Percentiles rank a stretch among this genome's conserved stretches.
These are phyloP conservation scores for Eciton burchellii DNA, from an alignment of 1,140 invertebrate species.

Conservation along the genomic window DNA sequence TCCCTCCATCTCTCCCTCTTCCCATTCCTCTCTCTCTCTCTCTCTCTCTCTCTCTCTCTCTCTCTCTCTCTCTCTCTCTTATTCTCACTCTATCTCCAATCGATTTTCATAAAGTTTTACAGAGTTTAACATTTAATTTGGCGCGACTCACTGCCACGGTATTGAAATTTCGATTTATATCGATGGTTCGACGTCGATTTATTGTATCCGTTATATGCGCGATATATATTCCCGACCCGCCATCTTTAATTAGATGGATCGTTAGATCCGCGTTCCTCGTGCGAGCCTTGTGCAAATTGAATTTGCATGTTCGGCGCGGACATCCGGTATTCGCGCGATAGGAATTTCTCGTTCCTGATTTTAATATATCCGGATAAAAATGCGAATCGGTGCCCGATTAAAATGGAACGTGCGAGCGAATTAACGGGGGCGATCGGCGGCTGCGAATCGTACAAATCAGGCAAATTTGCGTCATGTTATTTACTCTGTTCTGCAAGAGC, in stretches of 20 bases:
- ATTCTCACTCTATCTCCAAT: too few species aligned
- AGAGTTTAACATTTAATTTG: conserved; percentile 27
- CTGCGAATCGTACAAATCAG: not conserved
- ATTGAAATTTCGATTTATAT: not conserved
- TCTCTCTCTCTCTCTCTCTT: too few species aligned
- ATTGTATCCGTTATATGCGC: not conserved
- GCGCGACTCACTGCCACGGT: not conserved
- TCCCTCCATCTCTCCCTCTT: too few species aligned
- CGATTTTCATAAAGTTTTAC: not conserved
- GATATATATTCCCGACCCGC: not conserved
- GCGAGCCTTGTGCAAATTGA: conserved; percentile 9
- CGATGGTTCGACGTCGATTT: not conserved
- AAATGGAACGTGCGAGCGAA: conserved; percentile 10
- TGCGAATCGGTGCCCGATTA: conserved; percentile 30
- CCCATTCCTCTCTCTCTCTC: too few species aligned
- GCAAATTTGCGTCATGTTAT: conserved; percentile 3
- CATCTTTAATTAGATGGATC: conserved; percentile 38
- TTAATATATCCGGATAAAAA: conserved; percentile 38
- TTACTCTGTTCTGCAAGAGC: not conserved
- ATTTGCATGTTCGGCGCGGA: conserved; percentile 37
- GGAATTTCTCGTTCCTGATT: conserved; percentile 3
- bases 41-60: too few species aligned
- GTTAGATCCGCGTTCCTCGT: not conserved
- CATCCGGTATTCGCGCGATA: conserved; percentile 24
- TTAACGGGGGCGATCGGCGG: not conserved